These are phyloP conservation scores for Strix uralensis DNA, from an alignment of 2,113 vertebrate species.

Conservation along the genomic window DNA sequence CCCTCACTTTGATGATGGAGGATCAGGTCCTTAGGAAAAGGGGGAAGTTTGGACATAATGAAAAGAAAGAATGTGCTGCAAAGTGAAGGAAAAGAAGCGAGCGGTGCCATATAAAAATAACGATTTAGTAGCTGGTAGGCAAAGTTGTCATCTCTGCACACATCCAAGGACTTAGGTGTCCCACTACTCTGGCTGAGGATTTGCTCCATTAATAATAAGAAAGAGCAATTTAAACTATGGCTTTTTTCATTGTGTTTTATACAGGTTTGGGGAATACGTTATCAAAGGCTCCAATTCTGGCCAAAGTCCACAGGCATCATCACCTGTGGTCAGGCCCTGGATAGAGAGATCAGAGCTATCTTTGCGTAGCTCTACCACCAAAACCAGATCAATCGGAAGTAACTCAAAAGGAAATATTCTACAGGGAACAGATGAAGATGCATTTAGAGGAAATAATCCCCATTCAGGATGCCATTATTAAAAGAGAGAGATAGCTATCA, in stretches of 20 bases:
- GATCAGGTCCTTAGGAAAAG: not conserved
- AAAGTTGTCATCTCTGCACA: constrained; percentile 43
- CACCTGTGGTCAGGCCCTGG: constrained; percentile 60
- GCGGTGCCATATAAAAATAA: constrained; percentile 2
- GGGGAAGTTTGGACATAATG: not conserved
- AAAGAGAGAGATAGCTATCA: constrained; percentile 51
- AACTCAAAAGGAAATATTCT: constrained; percentile 58
- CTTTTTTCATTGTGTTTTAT: constrained; percentile 49
- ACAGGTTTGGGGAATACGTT: constrained; percentile 33
- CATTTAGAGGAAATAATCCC: constrained; percentile 60
- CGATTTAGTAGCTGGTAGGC: constrained; percentile 20
- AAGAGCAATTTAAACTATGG: constrained; percentile 35
- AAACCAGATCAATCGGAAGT: constrained; percentile 58
- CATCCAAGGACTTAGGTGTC: constrained; percentile 39
- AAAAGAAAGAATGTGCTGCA: constrained; percentile 6
- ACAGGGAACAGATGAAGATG: constrained; percentile 52
- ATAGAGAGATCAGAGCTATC: constrained; percentile 56
- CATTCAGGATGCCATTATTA: constrained; percentile 64
- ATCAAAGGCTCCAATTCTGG: constrained; percentile 59
- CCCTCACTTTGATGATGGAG: not conserved
- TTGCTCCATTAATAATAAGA: constrained; percentile 46
- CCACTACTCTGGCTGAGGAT: constrained; percentile 26
- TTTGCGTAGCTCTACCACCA: constrained; percentile 34
- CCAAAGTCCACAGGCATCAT: constrained; percentile 54
- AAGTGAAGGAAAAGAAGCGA: constrained; percentile 28